Evolutionary conservation across 2,797 vertebrate genomes (phyloP).

Genomic region (Sebastes melanostomus): DNA sequence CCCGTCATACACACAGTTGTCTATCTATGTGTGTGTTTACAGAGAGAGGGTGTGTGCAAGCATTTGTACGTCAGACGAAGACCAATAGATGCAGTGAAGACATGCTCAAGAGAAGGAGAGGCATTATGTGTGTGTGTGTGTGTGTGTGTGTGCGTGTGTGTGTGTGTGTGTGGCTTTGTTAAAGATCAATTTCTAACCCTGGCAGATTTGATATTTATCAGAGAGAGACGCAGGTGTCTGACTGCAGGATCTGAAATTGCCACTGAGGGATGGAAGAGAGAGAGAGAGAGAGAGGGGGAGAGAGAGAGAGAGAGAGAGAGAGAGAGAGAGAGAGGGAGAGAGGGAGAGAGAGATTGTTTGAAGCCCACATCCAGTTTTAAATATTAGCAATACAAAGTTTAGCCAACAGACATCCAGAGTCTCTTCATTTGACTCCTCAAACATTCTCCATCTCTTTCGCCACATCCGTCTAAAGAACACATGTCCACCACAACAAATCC

Average conservation of each 20-base stretch:
- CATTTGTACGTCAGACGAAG: background rate
- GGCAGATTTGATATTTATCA: slow-evolving; percentile 63
- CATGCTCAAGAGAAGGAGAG: background rate
- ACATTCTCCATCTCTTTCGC: background rate
- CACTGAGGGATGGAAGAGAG: background rate
- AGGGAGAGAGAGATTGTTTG: background rate
- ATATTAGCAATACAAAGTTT: background rate
- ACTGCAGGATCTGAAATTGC: slow-evolving; percentile 31
- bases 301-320: background rate
- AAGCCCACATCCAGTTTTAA: background rate
- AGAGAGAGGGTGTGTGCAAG: background rate
- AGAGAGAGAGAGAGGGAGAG: background rate
- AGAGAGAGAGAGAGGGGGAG: background rate
- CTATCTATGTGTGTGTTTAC: background rate
- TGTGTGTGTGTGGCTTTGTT: background rate
- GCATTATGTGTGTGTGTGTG: background rate
- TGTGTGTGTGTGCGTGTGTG: background rate
- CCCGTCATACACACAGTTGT: background rate
- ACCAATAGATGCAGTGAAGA: background rate
- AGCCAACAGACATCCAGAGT: background rate
- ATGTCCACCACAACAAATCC: background rate
- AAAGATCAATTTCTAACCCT: slow-evolving; percentile 27
- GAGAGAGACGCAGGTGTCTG: slow-evolving; percentile 50
- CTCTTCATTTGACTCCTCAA: background rate
- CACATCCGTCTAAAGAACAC: background rate